These are phyloP conservation scores for Pantherophis alleghaniensis DNA, from an alignment of 2,797 vertebrate genomes.

Conservation along the genomic window DNA sequence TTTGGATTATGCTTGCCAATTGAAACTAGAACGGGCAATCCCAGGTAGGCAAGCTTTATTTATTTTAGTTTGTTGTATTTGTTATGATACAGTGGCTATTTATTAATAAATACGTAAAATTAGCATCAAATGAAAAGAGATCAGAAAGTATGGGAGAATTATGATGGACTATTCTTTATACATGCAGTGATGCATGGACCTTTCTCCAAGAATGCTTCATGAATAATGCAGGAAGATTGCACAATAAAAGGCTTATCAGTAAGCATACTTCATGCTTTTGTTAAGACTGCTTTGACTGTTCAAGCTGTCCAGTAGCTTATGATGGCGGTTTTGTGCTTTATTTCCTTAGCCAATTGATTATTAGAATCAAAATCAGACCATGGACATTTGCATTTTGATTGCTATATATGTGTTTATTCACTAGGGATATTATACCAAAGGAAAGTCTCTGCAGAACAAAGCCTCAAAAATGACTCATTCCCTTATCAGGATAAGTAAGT, in stretches of 20 bases:
- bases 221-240: not conserved
- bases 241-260: not conserved
- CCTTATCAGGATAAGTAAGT: slow-evolving; percentile 88
- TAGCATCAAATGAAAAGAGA: not conserved
- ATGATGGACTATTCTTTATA: not conserved
- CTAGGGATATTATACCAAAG: slow-evolving; percentile 85
- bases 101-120: not conserved
- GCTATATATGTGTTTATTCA: not conserved
- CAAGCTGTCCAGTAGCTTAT: not conserved
- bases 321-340: not conserved
- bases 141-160: not conserved
- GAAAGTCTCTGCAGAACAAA: slow-evolving; percentile 86
- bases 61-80: not conserved
- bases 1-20: slow-evolving; percentile 79
- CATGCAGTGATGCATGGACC: not conserved
- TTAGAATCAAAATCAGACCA: not conserved
- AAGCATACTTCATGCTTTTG: not conserved
- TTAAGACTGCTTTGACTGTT: not conserved
- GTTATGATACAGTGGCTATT: not conserved
- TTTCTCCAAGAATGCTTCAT: not conserved
- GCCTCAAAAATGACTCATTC: slow-evolving; percentile 77
- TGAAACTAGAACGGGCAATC: slow-evolving; percentile 79
- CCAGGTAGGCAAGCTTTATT: slow-evolving; percentile 73
- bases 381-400: not conserved
- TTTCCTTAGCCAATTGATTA: not conserved